Evolutionary conservation across 1,140 invertebrate genomes (phyloP).

Genomic region (Ceratina australensis): DNA sequence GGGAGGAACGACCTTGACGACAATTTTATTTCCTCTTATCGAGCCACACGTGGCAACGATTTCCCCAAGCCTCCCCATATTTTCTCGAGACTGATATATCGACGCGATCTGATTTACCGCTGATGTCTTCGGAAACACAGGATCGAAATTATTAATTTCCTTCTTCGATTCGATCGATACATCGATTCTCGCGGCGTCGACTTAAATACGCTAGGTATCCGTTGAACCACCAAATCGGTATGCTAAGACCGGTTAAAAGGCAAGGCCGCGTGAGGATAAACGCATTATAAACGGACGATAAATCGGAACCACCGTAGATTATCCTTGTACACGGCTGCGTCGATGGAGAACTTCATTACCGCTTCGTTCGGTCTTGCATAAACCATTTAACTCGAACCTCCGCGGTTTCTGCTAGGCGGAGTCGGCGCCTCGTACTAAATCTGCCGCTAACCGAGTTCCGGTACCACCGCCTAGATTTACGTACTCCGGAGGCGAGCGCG

Average conservation of each 20-base stretch:
- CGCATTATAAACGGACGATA: slow-evolving; percentile 77
- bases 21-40: slow-evolving; percentile 65
- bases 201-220: slow-evolving; percentile 27
- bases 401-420: slow-evolving; percentile 75
- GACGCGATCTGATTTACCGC: slow-evolving; percentile 28
- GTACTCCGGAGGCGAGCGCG: slow-evolving; percentile 67
- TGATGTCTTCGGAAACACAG: neutral
- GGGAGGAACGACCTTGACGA: slow-evolving; percentile 55
- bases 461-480: slow-evolving; percentile 71
- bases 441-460: slow-evolving; percentile 75
- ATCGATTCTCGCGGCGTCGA: neutral
- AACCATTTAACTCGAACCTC: slow-evolving; percentile 79
- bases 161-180: no score
- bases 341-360: slow-evolving; percentile 78
- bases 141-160: neutral
- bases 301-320: slow-evolving; percentile 75
- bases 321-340: slow-evolving; percentile 69
- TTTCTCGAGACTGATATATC: slow-evolving; percentile 7
- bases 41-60: slow-evolving; percentile 54
- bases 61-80: slow-evolving; percentile 4
- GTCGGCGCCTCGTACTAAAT: slow-evolving; percentile 76
- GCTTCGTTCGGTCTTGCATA: slow-evolving; percentile 79
- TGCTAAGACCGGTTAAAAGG: slow-evolving; percentile 33
- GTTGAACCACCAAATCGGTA: slow-evolving; percentile 36
- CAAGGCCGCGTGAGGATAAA: slow-evolving; percentile 55